phyloP scores from a whole-genome alignment of 53 echinoderm and acorn worm species.

The Holothuria leucospilota region DNA sequence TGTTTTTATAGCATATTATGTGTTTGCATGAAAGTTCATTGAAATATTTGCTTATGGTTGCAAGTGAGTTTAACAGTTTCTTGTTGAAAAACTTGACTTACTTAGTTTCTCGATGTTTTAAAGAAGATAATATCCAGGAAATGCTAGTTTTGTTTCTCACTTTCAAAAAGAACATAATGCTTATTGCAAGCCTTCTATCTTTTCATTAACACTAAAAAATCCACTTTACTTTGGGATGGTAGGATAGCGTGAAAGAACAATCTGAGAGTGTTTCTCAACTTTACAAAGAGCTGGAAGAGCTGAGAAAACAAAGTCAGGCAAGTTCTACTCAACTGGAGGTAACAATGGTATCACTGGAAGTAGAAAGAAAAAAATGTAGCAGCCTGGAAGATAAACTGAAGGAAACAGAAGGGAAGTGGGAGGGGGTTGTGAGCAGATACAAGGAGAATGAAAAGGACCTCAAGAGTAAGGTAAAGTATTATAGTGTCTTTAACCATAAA shows the following conservation, averaged over 20 bases:
- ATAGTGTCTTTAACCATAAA: neutral
- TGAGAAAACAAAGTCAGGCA: conserved; percentile 57
- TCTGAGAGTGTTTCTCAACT: conserved; percentile 31
- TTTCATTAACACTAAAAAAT: too few species aligned
- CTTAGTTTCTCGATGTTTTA: too few species aligned
- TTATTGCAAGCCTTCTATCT: too few species aligned
- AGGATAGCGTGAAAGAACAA: conserved; percentile 35
- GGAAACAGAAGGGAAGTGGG: conserved; percentile 88
- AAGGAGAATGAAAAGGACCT: conserved; percentile 82
- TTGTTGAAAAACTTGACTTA: too few species aligned
- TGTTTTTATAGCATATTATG: too few species aligned
- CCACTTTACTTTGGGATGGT: neutral
- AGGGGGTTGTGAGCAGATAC: conserved; percentile 74
- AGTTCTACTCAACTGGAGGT: conserved; percentile 62
- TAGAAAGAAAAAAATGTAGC: conserved; percentile 78
- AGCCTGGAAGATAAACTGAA: conserved; percentile 76
- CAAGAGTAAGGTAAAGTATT: conserved; percentile 69
- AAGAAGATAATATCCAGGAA: too few species aligned
- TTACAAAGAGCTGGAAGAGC: conserved; percentile 44
- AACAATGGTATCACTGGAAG: conserved; percentile 81
- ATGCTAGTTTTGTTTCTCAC: too few species aligned
- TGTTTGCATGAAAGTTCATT: too few species aligned
- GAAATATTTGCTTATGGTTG: too few species aligned
- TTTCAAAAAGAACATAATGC: too few species aligned
- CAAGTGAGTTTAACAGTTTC: too few species aligned